Conservation (phyloP, 2,113 vertebrate genomes). For the Lamprotornis superbus region DNA sequence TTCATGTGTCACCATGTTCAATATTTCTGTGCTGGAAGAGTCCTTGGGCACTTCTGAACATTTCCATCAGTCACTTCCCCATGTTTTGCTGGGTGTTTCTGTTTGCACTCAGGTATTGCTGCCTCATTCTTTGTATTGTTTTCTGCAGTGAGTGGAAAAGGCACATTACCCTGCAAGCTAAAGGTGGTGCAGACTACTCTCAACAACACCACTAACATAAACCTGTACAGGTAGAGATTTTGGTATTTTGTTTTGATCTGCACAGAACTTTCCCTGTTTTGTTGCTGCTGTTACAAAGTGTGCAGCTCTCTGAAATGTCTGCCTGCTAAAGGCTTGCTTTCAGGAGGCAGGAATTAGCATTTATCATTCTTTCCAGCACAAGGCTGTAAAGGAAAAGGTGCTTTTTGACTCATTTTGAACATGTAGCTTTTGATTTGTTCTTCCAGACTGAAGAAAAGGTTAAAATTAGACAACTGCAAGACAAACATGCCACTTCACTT, state of each 20-base stretch:
- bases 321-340: background rate
- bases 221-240: background rate
- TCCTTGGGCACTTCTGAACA: background rate
- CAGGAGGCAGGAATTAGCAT: background rate
- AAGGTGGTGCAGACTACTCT: background rate
- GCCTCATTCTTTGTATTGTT: constrained; percentile 26
- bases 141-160: constrained; percentile 29
- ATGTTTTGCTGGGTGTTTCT: background rate
- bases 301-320: background rate
- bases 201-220: background rate
- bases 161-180: background rate
- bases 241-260: background rate
- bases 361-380: background rate
- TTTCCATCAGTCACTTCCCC: background rate
- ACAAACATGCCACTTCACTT: background rate
- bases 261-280: background rate
- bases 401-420: background rate
- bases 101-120: constrained; percentile 11
- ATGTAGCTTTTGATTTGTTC: background rate
- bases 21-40: background rate
- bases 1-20: background rate
- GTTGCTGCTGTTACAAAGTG: background rate
- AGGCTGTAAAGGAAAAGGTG: background rate
- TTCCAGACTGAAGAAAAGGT: background rate
- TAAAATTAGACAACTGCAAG: background rate